Percentiles rank a stretch among this genome's conserved stretches.
phyloP scores from a whole-genome alignment of 2,113 vertebrate species.

The Ciconia stormi region DNA sequence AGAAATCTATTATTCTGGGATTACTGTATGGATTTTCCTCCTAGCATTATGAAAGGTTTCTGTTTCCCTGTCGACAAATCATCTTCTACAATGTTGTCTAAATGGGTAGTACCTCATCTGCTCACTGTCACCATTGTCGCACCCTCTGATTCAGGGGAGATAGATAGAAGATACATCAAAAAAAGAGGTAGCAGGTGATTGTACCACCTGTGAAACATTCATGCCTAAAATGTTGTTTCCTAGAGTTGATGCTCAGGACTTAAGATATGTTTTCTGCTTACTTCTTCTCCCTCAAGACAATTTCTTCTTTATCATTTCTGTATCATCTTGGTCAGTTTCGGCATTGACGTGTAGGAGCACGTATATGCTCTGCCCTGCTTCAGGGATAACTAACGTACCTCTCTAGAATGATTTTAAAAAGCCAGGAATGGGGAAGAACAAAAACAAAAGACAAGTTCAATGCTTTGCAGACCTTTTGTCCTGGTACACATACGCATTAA shows the following conservation, averaged over 20 bases:
- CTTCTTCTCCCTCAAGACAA: not conserved
- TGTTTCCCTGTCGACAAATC: not conserved
- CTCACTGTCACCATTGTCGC: not conserved
- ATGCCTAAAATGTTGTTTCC: not conserved
- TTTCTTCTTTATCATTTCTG: not conserved
- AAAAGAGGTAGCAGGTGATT: not conserved
- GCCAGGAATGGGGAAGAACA: not conserved
- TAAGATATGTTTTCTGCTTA: not conserved
- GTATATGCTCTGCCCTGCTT: not conserved
- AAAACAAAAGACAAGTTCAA: not conserved
- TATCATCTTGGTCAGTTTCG: not conserved
- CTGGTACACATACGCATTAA: not conserved
- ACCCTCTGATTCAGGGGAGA: not conserved
- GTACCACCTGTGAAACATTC: not conserved
- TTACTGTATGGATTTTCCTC: conserved; percentile 9
- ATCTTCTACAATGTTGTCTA: not conserved
- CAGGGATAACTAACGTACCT: not conserved
- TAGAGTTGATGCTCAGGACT: not conserved
- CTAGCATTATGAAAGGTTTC: conserved; percentile 8
- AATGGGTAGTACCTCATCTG: not conserved
- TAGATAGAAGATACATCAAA: not conserved
- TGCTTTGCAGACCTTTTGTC: not conserved
- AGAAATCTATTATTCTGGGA: conserved; percentile 28
- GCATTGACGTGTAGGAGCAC: not conserved
- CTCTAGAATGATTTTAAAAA: not conserved